Evolutionary conservation across 2,888 invertebrate species (phyloP), one percentile per base, ranked within the genome.

Genomic region (Ophion ellenae): DNA sequence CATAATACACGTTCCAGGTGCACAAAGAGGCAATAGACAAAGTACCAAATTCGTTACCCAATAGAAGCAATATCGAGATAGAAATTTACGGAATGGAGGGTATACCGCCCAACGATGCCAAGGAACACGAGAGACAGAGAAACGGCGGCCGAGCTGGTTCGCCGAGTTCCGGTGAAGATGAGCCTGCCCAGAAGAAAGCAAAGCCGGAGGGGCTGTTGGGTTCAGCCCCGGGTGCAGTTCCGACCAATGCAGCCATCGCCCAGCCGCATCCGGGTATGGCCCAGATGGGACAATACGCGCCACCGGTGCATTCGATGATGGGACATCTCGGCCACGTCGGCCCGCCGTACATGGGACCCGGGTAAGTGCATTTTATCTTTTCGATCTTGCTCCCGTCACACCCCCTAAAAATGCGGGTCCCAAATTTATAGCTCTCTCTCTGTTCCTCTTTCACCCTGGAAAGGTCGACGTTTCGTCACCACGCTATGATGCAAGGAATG

Each of bases 11-110:
- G n/a, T 61, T 61, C 24, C 57, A 98, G 97, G 99, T 99, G 86
- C 99, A 99, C 95, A 99, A 99, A 95, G 99, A 99, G 95, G 98
- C 99, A 84, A 98, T 99, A 94, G 99, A 99, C 95, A 99, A 99
- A 96, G 99, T 99, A 94, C 99, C 99, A 90, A 99, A 99, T 95
- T 98, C 99, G 87, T 95, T 99, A 93, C 99, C 99, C 91, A 98
- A 98, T 95, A 96, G 99, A 94, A 98, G 98, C 93, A 99, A 99
- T 95, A 99, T 99, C 94, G 99, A 99, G 95, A 98, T 99, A 94
- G 99, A 99, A 96, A 99, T 99, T 93, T 99, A 99, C 96, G 99
- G 99, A 90, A 99, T 99, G 99, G 99, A 99, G 96, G 99, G 99
- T 90, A 99, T 99, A 92, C 99, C 99, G 47, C 96, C 98, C 80